These are phyloP conservation scores for Diplazon laetatorius DNA, from an alignment of 2,888 invertebrate genomes.

Conservation along the genomic window DNA sequence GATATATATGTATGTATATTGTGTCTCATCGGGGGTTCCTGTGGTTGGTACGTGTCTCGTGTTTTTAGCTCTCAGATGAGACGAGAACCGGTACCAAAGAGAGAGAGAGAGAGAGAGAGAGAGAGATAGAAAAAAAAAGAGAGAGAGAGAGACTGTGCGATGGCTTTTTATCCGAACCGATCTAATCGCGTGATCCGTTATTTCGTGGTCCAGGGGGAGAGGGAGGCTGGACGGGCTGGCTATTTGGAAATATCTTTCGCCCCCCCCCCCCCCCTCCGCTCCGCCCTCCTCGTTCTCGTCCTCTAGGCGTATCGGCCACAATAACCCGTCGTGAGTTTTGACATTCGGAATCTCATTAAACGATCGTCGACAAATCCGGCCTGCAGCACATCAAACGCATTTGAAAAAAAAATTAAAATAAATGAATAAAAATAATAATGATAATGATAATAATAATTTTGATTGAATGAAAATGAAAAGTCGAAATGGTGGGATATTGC, in stretches of 20 bases:
- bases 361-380: constrained; percentile 76
- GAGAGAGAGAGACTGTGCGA: constrained; percentile 65
- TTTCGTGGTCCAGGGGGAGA: constrained; percentile 26
- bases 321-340: constrained; percentile 81
- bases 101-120: constrained; percentile 60
- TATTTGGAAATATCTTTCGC: constrained; percentile 62
- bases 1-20: constrained; percentile 28
- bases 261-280: too few species aligned
- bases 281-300: too few species aligned
- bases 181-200: constrained; percentile 69
- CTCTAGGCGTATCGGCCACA: too few species aligned
- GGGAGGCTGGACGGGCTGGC: constrained; percentile 47
- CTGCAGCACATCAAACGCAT: constrained; percentile 64
- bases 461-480: too few species aligned
- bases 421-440: background rate
- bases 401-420: constrained; percentile 46
- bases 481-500: too few species aligned
- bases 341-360: constrained; percentile 82
- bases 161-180: constrained; percentile 62
- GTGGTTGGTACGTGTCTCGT: constrained; percentile 16
- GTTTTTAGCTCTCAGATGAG: constrained; percentile 15
- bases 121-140: too few species aligned
- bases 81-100: constrained; percentile 20
- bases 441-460: too few species aligned
- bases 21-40: constrained; percentile 17